Evolutionary conservation across 2,888 invertebrate genomes (phyloP), one percentile per base, ranked within the genome.

Genomic region (Podotricha telesiphe): DNA sequence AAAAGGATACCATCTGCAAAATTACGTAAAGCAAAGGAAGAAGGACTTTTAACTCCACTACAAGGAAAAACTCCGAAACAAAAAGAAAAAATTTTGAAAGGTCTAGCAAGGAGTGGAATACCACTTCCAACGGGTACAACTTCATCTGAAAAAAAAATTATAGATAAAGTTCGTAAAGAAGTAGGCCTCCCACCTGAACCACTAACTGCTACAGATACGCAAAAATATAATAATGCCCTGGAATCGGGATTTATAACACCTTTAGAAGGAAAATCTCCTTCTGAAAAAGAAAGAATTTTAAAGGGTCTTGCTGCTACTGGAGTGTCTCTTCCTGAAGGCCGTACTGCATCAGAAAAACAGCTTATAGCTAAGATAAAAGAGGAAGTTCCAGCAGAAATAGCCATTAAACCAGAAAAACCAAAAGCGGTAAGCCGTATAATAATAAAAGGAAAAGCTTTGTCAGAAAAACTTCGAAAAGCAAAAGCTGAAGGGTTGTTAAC

Each of bases 151-250:
- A 77, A 64, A 45, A 67, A 72, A 20, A 28, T 74, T 1, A 66
- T 71, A 8, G 68, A 74, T 13, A 67, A 70, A 64, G 63, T 72
- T 42, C 67, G 74, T 40, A 59, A 48, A 53, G 77, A 79, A n/a
- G 8, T 80, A 11, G 80, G 82, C 2, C 66, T 81, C 5, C 81
- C 81, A 15, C 78, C 80, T 17, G 78, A 79, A 74, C 79, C 80
- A 6, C 74, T 75, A 72, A 76, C 78, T 5, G n/a, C 73, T 6
- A 73, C 76, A 1, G 74, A 74, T 65, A 78, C 72, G 71, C 72
- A 75, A 42, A 71, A 67, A 40, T 67, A 68, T n/a, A 42, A 72
- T 7, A 72, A 72, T 67, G 78, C 77, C 10, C 1, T 67, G n/a
- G 73, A 71, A 13, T 70, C 67, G 1, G 78, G 78, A 11, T 15